phyloP scores from a whole-genome alignment of 2,888 invertebrate species.

The Epirrhoe tristata region DNA sequence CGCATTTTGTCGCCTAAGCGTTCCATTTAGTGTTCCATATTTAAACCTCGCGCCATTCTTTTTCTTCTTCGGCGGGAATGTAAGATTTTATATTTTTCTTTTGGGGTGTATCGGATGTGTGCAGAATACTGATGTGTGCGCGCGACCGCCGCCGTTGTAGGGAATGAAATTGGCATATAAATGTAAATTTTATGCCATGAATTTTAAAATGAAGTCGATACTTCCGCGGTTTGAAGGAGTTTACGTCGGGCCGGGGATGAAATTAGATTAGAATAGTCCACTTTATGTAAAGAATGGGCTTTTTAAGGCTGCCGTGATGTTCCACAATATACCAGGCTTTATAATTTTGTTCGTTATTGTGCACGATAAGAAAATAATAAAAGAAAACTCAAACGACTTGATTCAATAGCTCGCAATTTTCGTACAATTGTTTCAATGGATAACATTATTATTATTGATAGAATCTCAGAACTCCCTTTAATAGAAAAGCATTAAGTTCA shows the following conservation, averaged over 20 bases:
- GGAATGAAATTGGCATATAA: slow-evolving; percentile 86
- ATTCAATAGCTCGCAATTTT: slow-evolving; percentile 18
- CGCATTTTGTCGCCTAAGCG: slow-evolving; percentile 86
- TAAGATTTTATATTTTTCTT: slow-evolving; percentile 74
- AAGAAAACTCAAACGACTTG: slow-evolving; percentile 6
- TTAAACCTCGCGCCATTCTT: slow-evolving; percentile 81
- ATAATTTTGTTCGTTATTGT: not conserved
- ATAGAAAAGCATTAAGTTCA: slow-evolving; percentile 34
- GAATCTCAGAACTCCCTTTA: slow-evolving; percentile 23
- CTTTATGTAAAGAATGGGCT: slow-evolving; percentile 71
- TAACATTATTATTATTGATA: slow-evolving; percentile 23
- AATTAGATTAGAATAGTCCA: slow-evolving; percentile 79
- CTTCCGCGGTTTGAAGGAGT: slow-evolving; percentile 77
- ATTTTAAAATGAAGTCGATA: slow-evolving; percentile 85
- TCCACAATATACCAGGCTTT: slow-evolving; percentile 1
- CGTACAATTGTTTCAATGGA: slow-evolving; percentile 22
- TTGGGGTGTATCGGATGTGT: slow-evolving; percentile 75
- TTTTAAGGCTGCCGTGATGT: slow-evolving; percentile 60
- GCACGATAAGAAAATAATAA: not conserved
- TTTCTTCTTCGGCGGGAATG: slow-evolving; percentile 77
- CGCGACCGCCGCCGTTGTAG: slow-evolving; percentile 80
- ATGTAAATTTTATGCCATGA: slow-evolving; percentile 86
- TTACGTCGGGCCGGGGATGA: slow-evolving; percentile 75
- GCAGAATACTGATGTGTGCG: slow-evolving; percentile 83
- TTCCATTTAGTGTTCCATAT: slow-evolving; percentile 86